A percentile compares a stretch with the other conserved stretches of the same genome.
Evolutionary conservation across 2,113 vertebrate species (phyloP).

Genomic region (Danionella cerebrum): DNA sequence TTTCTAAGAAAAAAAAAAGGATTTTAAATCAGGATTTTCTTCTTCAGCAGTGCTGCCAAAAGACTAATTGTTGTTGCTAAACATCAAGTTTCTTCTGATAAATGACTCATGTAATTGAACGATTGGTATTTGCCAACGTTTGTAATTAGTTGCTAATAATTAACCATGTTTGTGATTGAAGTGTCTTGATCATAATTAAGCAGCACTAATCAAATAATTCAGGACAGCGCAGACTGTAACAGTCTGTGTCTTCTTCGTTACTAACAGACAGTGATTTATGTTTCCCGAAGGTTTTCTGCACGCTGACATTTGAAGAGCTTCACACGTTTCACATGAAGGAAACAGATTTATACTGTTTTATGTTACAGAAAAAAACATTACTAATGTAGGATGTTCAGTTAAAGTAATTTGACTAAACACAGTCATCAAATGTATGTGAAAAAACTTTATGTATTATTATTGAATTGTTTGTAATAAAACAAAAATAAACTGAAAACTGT

Average conservation of each 20-base stretch:
- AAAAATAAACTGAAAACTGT: no score
- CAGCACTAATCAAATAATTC: slow-evolving; percentile 33
- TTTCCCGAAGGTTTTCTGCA: not conserved
- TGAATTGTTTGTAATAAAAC: no score
- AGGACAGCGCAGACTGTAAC: slow-evolving; percentile 16
- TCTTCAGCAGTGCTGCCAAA: slow-evolving; percentile 7
- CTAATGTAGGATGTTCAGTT: no score
- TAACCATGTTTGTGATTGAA: slow-evolving; percentile 41
- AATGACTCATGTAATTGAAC: slow-evolving; percentile 47
- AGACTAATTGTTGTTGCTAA: slow-evolving; percentile 21
- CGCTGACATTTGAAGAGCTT: not conserved
- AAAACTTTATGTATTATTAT: no score
- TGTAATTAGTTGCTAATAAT: slow-evolving; percentile 46
- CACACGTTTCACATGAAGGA: not conserved
- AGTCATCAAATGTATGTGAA: no score
- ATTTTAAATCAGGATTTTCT: not conserved
- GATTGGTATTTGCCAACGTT: slow-evolving; percentile 46
- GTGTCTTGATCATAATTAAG: slow-evolving; percentile 35
- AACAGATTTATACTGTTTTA: no score
- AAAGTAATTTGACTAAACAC: no score
- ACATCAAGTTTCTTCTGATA: slow-evolving; percentile 41
- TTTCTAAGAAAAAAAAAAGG: not conserved
- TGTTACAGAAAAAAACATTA: no score
- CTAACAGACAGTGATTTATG: not conserved
- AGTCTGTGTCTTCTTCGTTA: slow-evolving; percentile 6